Evolutionary conservation across 2,888 invertebrate species (phyloP), one percentile per base, ranked within the genome.

Genomic region (Galeopsomyia nigrocyanea): DNA sequence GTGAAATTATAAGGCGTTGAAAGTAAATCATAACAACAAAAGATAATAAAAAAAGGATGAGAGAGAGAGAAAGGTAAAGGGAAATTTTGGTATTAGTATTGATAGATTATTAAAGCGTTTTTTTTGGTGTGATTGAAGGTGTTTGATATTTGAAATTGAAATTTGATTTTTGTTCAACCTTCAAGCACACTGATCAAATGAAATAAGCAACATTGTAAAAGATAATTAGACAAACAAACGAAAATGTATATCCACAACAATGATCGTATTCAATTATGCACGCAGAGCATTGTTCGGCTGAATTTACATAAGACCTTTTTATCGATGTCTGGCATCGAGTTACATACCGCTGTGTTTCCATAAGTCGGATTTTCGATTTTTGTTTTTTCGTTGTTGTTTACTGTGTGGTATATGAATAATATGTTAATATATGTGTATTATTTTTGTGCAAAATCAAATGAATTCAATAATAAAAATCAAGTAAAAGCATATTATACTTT

Each of bases 261-360:
- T 53, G 13, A 58, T n/a, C 16, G 68, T 60, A 51, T 55, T 68
- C 51, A 72, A 63, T 56, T 60, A 21, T 47, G 16, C 50, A 26
- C 26, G 26, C 60, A 63, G 26, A 62, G 63, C 65, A 56, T 26
- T 26, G 57, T 69, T 66, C 64, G 53, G 47, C 57, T 71, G 61
- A 71, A 71, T 74, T 71, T 62, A 31, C 67, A 67, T 67, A 70
- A 74, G 60, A 70, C 70, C 64, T 71, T 26, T n/a, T 26, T 74
- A 68, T 74, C 60, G 62, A 70, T 65, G 62, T 65, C 58, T 79
- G 82, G 81, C 83, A 80, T 77, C 82, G 82, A 82, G 82, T 82
- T 83, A n/a, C n/a, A n/a, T 81, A 83, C 80, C 82, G 80, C 71
- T 78, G 81, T 78, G 80, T 82, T 82, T 81, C 81, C 71, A 82